phyloP scores from a whole-genome alignment of 2,888 invertebrate species.

The Epiblema foenella region DNA sequence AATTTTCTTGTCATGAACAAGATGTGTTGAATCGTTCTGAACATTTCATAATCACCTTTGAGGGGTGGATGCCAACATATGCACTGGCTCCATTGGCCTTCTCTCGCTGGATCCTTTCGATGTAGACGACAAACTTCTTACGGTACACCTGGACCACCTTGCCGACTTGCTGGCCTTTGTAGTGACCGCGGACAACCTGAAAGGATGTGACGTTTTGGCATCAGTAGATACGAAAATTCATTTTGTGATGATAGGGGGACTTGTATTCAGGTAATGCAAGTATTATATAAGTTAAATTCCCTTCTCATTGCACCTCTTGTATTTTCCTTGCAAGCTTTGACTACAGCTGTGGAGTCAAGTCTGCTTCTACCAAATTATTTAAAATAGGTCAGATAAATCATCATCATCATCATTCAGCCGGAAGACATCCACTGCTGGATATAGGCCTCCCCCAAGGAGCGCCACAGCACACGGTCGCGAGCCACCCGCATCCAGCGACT shows the following conservation, averaged over 20 bases:
- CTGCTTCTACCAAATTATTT: no score
- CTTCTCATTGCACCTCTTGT: no score
- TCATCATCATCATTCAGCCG: no score
- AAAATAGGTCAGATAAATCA: no score
- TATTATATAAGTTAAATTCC: background rate
- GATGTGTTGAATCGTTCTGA: no score
- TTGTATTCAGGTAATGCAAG: background rate
- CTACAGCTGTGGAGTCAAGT: no score
- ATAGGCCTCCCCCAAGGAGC: no score
- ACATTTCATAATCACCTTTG: slow-evolving; percentile 88
- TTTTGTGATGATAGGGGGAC: background rate
- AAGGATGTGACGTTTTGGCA: slow-evolving; percentile 50
- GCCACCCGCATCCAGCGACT: no score
- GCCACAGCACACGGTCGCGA: no score
- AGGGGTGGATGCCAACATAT: slow-evolving; percentile 99
- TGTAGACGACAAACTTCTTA: slow-evolving; percentile 99
- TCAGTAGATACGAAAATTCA: background rate
- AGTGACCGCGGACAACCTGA: slow-evolving; percentile 98
- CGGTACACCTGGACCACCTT: slow-evolving; percentile 99
- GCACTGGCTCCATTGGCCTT: slow-evolving; percentile 99
- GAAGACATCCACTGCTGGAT: no score
- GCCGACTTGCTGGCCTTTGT: slow-evolving; percentile 99
- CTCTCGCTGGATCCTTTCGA: slow-evolving; percentile 99
- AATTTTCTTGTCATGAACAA: no score
- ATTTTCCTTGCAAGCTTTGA: no score